Percentiles rank a stretch among this genome's conserved stretches.
Evolutionary conservation across 2,113 vertebrate species (phyloP).

Genomic region (Chaetorhynchus papuensis): DNA sequence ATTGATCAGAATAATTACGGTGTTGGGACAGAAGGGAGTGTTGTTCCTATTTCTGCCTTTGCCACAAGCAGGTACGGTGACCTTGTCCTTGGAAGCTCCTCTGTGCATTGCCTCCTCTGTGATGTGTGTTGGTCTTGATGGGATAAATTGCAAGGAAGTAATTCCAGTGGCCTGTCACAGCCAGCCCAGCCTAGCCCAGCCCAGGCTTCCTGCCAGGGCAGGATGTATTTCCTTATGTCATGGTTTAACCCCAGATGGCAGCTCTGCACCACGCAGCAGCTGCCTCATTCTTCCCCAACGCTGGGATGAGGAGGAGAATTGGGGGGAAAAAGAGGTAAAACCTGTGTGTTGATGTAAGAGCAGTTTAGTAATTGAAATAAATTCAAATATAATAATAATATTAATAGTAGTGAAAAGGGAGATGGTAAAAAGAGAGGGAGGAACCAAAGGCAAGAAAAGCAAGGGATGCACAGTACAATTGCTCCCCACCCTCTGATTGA

Average conservation of each 20-base stretch:
- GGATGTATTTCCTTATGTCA: background rate
- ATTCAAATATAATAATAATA: background rate
- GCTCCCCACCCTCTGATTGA: accelerated
- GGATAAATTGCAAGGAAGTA: background rate
- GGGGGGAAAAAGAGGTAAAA: background rate
- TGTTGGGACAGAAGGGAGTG: background rate
- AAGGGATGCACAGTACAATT: background rate
- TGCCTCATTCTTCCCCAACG: background rate
- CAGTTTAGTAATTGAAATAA: background rate
- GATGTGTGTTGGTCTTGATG: background rate
- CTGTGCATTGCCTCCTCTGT: background rate
- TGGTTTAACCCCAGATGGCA: background rate
- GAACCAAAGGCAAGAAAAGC: background rate
- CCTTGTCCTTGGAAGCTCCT: background rate
- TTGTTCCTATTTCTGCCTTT: background rate
- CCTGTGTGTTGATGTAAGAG: background rate
- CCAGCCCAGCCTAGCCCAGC: background rate
- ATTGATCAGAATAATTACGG: background rate
- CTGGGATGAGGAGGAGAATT: background rate
- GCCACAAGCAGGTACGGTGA: background rate
- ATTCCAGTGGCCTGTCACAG: background rate
- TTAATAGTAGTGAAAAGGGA: background rate
- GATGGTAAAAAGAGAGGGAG: background rate
- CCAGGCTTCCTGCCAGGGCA: background rate
- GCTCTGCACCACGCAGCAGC: background rate